A percentile compares a stretch with the other conserved stretches of the same genome.
phyloP scores from a whole-genome alignment of 1,140 invertebrate genomes.

The Mycetomoellerius zeteki region DNA sequence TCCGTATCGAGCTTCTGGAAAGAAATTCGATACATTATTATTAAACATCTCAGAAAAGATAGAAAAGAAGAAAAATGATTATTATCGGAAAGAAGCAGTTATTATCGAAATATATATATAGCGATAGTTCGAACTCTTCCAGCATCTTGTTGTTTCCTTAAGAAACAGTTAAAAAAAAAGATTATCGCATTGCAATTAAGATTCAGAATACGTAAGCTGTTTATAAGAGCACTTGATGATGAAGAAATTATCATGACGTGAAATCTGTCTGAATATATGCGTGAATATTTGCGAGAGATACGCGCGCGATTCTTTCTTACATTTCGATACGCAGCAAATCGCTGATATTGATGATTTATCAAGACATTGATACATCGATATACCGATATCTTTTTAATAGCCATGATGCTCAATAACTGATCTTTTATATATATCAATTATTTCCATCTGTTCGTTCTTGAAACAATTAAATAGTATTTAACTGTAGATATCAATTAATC shows the following conservation, averaged over 20 bases:
- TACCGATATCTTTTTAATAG: background rate
- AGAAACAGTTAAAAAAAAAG: background rate
- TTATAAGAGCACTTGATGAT: conserved; percentile 45
- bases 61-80: background rate
- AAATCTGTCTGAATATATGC: conserved; percentile 48
- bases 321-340: background rate
- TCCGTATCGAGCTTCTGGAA: background rate
- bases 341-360: background rate
- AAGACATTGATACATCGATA: conserved; percentile 1
- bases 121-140: background rate
- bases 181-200: conserved; percentile 31
- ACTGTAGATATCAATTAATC: background rate
- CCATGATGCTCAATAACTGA: background rate
- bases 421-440: background rate
- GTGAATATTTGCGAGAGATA: background rate
- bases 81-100: background rate
- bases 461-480: conserved; percentile 20
- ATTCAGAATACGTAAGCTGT: conserved; percentile 31
- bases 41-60: background rate
- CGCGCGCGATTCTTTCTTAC: conserved; percentile 1
- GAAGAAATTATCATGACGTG: conserved; percentile 51
- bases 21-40: background rate
- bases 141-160: background rate
- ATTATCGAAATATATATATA: background rate
- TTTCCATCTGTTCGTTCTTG: background rate